phyloP scores from a whole-genome alignment of 2,797 vertebrate genomes.

The Lacerta bilineata region DNA sequence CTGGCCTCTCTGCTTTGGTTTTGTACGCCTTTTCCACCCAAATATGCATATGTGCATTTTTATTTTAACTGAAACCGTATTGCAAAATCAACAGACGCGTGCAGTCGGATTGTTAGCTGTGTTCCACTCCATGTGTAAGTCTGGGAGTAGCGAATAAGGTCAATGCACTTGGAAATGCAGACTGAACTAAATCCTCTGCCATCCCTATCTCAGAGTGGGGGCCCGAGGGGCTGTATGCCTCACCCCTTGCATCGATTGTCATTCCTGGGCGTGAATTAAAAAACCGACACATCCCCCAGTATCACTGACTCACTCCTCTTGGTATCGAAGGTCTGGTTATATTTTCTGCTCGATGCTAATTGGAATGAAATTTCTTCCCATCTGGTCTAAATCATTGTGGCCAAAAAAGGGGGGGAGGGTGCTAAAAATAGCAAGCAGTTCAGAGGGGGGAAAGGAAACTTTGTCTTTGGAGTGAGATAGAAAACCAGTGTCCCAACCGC shows the following conservation, averaged over 20 bases:
- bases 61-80: not conserved
- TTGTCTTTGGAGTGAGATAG: slow-evolving; percentile 38
- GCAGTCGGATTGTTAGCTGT: not conserved
- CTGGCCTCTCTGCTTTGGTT: not conserved
- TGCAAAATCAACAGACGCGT: not conserved
- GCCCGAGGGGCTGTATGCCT: not conserved
- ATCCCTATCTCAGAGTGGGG: not conserved
- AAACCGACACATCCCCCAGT: not conserved
- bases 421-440: slow-evolving; percentile 69
- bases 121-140: not conserved
- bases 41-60: not conserved
- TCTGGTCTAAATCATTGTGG: slow-evolving; percentile 73
- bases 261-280: not conserved
- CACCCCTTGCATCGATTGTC: not conserved
- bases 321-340: slow-evolving; percentile 50
- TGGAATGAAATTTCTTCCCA: slow-evolving; percentile 63
- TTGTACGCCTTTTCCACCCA: not conserved
- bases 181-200: not conserved
- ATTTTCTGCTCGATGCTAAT: slow-evolving; percentile 19
- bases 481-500: slow-evolving; percentile 30
- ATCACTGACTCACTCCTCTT: not conserved
- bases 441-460: slow-evolving; percentile 52
- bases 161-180: not conserved
- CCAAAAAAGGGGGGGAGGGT: slow-evolving; percentile 56
- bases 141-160: not conserved